These are phyloP conservation scores for Aphidoletes aphidimyza DNA, from an alignment of 2,888 invertebrate genomes.

Conservation along the genomic window DNA sequence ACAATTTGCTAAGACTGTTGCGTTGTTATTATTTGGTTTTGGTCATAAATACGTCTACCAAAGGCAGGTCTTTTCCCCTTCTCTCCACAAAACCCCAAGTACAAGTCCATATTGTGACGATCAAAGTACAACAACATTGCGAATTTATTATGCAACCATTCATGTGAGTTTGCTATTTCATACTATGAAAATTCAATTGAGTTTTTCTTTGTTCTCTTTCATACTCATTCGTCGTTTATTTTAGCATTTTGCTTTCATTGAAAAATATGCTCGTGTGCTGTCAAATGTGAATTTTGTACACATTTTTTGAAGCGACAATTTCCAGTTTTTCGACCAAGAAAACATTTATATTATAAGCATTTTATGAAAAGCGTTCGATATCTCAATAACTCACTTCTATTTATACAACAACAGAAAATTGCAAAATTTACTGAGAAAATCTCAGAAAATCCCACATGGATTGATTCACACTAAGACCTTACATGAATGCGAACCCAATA, in stretches of 20 bases:
- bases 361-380: not conserved
- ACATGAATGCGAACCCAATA: too few relatives aligned
- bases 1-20: constrained; percentile 21
- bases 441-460: not conserved
- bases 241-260: not conserved
- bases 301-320: not conserved
- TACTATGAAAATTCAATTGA: too few relatives aligned
- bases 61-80: not conserved
- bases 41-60: constrained; percentile 1
- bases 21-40: not conserved
- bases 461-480: not conserved
- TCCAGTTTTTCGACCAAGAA: not conserved
- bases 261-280: not conserved
- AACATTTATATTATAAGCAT: not conserved
- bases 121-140: not conserved
- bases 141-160: not conserved
- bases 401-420: not conserved
- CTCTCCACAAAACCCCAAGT: not conserved
- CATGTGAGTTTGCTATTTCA: too few relatives aligned
- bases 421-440: not conserved
- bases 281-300: not conserved
- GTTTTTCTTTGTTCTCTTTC: not conserved
- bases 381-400: not conserved
- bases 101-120: not conserved
- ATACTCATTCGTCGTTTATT: too few relatives aligned